Percentiles rank a stretch among this genome's conserved stretches.
These are phyloP conservation scores for Plebejus anna DNA, from an alignment of 2,888 invertebrate genomes.

Conservation along the genomic window DNA sequence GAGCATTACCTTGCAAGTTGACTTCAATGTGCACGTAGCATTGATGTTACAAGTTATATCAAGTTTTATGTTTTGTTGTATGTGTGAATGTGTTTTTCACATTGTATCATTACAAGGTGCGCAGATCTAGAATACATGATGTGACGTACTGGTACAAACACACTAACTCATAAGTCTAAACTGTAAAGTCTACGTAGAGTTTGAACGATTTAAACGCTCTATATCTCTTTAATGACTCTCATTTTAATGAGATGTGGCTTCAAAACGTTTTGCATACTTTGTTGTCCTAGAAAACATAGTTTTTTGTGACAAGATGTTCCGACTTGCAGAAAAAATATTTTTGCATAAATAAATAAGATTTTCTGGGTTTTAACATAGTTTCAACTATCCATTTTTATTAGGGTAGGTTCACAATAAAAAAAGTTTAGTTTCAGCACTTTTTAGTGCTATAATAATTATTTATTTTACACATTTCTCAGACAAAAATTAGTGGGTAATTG, in stretches of 20 bases:
- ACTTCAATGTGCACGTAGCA: no score
- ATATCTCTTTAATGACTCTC: not conserved
- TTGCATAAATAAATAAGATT: not conserved
- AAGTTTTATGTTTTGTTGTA: no score
- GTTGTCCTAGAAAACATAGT: slow-evolving; percentile 2
- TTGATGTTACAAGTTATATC: no score
- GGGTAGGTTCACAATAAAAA: not conserved
- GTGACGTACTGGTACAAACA: not conserved
- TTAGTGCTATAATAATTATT: not conserved
- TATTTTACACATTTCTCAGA: not conserved
- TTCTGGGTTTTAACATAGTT: not conserved
- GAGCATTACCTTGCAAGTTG: no score
- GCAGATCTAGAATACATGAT: no score
- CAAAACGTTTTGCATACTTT: slow-evolving; percentile 28
- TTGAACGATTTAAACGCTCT: slow-evolving; percentile 8
- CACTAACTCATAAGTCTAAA: not conserved
- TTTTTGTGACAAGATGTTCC: not conserved
- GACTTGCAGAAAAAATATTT: not conserved
- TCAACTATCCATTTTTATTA: not conserved
- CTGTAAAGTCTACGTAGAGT: not conserved
- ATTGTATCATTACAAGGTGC: no score
- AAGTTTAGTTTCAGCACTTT: not conserved
- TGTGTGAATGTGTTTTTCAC: no score
- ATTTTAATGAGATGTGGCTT: slow-evolving; percentile 2
- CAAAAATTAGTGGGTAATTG: not conserved